Base-by-base conservation (phyloP, 2,113 vertebrate species). In the Tragulus kanchil region DNA sequence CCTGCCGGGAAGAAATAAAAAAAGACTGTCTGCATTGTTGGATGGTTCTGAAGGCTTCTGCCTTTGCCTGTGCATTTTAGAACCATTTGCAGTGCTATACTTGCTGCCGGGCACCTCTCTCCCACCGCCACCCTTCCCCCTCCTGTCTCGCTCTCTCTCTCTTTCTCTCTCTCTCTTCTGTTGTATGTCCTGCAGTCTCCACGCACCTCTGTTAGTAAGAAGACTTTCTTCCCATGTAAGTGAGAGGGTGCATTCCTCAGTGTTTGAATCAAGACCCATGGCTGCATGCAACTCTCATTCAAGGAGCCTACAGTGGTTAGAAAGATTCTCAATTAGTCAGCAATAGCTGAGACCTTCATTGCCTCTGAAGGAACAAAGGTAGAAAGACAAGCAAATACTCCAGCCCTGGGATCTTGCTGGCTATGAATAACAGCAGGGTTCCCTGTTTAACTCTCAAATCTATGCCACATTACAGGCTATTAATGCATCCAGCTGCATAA, bases 251-350 rank as follows among this genome's bases (percentile, higher is more conserved):
- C 84, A 71, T 98, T 97, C 96, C 98, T 98, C 97, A 97, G 97
- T 98, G 98, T 98, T 98, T 96, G 98, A 97, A 98, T 98, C 96
- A 85, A 98, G 98, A 98, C 97, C 96, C 97, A 97, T 88, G 94
- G 97, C 97, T 97, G 98, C 98, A 97, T 98, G 98, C 97, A 98
- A 97, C 98, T 98, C 98, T 98, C 98, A 98, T 97, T 95, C 78
- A 95, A 98, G 98, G 94, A 98, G 98, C 98, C 98, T 98, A 97
- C 95, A 98, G 97, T 97, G 56, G 96, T 97, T 98, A 98, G 98
- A 95, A 97, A 98, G 98, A 98, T 98, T 98, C 98, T 98, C 98
- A 98, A 97, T 99, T 98, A 98, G 98, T 98, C 98, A 98, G 98
- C 98, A 98, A 97, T 97, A 98, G 98, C 98, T 96, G 56, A 94